These are phyloP conservation scores for Sphaeramia orbicularis DNA, from an alignment of 2,797 vertebrate species.

Conservation along the genomic window DNA sequence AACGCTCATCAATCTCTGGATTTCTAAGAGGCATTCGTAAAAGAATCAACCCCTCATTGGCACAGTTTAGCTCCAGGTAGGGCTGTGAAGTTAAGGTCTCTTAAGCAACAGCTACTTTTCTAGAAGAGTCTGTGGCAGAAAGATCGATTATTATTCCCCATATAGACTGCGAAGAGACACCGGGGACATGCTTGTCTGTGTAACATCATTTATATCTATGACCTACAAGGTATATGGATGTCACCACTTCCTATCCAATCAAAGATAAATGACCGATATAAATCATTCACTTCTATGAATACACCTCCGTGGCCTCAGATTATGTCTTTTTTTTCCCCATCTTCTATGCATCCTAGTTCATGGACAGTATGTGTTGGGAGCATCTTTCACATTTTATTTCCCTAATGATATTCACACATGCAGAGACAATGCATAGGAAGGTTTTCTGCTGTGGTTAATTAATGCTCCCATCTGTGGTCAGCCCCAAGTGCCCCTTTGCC, in stretches of 20 bases:
- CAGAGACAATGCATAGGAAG: constrained; percentile 2
- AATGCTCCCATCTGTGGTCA: constrained; percentile 56
- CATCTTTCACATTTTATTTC: constrained; percentile 20
- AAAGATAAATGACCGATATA: constrained; percentile 69
- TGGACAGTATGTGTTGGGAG: constrained; percentile 15
- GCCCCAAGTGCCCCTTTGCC: constrained; percentile 40
- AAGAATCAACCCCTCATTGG: constrained; percentile 57
- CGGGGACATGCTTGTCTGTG: constrained; percentile 63
- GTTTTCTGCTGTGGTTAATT: constrained; percentile 49
- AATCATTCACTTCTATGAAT: constrained; percentile 62
- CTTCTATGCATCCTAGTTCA: no score
- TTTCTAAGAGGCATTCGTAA: constrained; percentile 59
- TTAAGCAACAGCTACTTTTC: constrained; percentile 54
- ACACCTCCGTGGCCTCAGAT: constrained; percentile 31
- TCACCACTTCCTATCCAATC: constrained; percentile 69
- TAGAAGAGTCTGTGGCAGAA: constrained; percentile 58
- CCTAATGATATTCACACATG: constrained; percentile 5
- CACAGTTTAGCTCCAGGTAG: constrained; percentile 34
- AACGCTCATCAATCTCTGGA: constrained; percentile 75
- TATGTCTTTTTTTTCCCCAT: constrained; percentile 31
- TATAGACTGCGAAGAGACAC: constrained; percentile 59
- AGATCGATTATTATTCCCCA: constrained; percentile 73
- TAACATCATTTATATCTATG: constrained; percentile 74
- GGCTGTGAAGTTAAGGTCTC: constrained; percentile 39
- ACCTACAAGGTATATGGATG: constrained; percentile 76